A percentile compares a stretch with the other conserved stretches of the same genome.
Conservation (phyloP, 2,888 invertebrate species). For the Mesorhabditis belari region DNA sequence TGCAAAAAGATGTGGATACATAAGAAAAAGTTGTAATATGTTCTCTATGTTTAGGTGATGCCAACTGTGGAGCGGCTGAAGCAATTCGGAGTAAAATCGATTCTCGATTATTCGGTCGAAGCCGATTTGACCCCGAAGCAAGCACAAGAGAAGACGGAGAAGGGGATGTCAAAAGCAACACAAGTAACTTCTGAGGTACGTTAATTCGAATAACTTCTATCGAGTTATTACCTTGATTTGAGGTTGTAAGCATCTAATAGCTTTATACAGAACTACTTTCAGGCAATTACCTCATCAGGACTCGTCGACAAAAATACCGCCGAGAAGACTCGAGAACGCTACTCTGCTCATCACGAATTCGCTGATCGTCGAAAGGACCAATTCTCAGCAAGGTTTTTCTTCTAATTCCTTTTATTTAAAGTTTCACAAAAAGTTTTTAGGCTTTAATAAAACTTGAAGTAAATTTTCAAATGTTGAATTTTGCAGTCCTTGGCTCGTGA, state of each 20-base stretch:
- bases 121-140: slow-evolving; percentile 84
- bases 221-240: background rate
- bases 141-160: slow-evolving; percentile 70
- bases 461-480: too few species aligned
- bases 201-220: background rate
- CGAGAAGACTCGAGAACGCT: slow-evolving; percentile 39
- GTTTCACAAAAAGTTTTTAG: background rate
- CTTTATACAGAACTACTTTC: slow-evolving; percentile 1
- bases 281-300: slow-evolving; percentile 26
- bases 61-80: slow-evolving; percentile 77
- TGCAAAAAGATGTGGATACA: background rate
- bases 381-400: slow-evolving; percentile 67
- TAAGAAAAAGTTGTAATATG: background rate
- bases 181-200: slow-evolving; percentile 7
- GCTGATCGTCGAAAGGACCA: slow-evolving; percentile 88
- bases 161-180: slow-evolving; percentile 10
- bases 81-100: slow-evolving; percentile 94
- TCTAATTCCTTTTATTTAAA: background rate
- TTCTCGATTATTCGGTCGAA: slow-evolving; percentile 96
- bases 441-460: too few species aligned
- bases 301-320: slow-evolving; percentile 32
- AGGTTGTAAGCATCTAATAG: background rate
- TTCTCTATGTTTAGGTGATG: slow-evolving; percentile 58
- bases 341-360: slow-evolving; percentile 77
- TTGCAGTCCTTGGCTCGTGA: too few species aligned